Conservation (phyloP, 1,140 invertebrate genomes). For the Penaeus indicus region DNA sequence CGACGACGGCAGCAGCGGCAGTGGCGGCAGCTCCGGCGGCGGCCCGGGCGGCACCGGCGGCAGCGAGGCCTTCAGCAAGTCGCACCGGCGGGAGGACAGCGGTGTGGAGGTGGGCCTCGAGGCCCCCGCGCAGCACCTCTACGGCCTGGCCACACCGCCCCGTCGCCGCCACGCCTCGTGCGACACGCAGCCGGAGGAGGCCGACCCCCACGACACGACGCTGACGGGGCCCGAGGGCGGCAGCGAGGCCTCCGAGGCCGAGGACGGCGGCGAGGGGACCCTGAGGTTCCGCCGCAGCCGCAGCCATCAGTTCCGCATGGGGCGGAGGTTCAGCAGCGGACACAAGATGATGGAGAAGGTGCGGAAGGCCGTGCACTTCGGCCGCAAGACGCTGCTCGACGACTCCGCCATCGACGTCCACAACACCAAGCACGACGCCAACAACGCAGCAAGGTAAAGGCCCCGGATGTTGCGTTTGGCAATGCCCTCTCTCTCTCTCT, state of each 20-base stretch:
- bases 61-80: constrained; percentile 16
- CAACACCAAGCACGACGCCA: constrained; percentile 42
- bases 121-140: background rate
- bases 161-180: background rate
- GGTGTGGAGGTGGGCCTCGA: constrained; percentile 17
- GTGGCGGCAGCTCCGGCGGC: background rate
- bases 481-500: background rate
- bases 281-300: constrained; percentile 34
- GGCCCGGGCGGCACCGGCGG: constrained; percentile 2
- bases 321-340: constrained; percentile 42
- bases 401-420: constrained; percentile 3
- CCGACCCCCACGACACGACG: background rate
- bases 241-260: background rate
- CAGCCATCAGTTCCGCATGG: constrained; percentile 51
- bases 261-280: constrained; percentile 21
- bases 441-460: background rate
- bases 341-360: constrained; percentile 51
- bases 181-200: background rate
- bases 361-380: constrained; percentile 45
- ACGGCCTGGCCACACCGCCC: background rate
- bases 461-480: too few relatives aligned
- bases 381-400: constrained; percentile 16
- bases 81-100: constrained; percentile 48
- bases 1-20: background rate
- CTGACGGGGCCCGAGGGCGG: background rate